A percentile compares a stretch with the other conserved stretches of the same genome.
These are phyloP conservation scores for Pachymerium ferrugineum DNA, from an alignment of 2,888 invertebrate species.

Conservation along the genomic window DNA sequence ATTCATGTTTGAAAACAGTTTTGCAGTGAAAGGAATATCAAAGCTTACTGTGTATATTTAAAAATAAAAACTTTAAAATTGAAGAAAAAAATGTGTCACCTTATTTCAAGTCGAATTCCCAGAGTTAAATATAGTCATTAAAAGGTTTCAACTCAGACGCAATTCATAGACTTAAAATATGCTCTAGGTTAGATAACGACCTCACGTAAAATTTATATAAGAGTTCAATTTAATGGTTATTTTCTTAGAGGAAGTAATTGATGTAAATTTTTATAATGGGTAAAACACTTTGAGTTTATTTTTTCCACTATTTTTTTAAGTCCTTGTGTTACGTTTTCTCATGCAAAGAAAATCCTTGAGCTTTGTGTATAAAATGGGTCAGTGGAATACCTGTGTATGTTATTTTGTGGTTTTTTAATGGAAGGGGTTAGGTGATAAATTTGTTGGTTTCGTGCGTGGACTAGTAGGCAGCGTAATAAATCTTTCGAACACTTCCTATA, in stretches of 20 bases:
- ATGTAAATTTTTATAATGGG: too few species aligned
- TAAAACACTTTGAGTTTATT: too few species aligned
- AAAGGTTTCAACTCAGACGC: neutral
- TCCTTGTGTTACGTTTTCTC: neutral
- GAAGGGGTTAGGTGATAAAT: neutral
- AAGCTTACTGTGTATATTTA: too few species aligned
- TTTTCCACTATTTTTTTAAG: too few species aligned
- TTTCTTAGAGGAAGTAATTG: too few species aligned
- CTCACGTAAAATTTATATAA: neutral
- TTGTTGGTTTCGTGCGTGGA: neutral
- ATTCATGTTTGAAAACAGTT: neutral
- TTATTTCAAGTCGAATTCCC: neutral
- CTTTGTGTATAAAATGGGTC: neutral
- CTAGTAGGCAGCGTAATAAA: neutral
- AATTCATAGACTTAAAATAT: neutral
- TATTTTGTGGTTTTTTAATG: neutral
- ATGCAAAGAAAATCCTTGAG: conserved; percentile 10
- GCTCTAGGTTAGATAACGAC: neutral
- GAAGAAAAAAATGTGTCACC: neutral
- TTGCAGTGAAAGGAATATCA: neutral
- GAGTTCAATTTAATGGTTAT: too few species aligned
- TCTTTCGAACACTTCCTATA: too few species aligned
- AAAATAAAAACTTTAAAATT: too few species aligned
- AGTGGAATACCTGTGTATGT: neutral
- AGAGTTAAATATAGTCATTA: neutral